Conservation (phyloP, 2,888 invertebrate species). For the Philereme vetulata region DNA sequence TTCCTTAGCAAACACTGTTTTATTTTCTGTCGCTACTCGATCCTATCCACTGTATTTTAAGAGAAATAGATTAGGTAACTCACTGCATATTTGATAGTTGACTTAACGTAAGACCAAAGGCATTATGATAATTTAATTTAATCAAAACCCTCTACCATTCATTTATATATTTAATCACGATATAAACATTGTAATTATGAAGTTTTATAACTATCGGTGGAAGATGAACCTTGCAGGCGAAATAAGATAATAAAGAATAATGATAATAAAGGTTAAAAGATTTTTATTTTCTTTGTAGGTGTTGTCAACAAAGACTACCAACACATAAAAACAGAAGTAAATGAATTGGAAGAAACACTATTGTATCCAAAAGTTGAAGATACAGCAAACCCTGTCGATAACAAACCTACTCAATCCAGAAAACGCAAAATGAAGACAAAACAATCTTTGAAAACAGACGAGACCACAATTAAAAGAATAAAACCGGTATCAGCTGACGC, state of each 20-base stretch:
- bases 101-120: too few relatives aligned
- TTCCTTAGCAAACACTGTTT: too few relatives aligned
- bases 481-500: neutral
- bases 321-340: conserved; percentile 18
- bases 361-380: conserved; percentile 40
- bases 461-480: neutral
- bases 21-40: too few relatives aligned
- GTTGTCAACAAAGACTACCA: conserved; percentile 14
- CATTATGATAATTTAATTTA: too few relatives aligned
- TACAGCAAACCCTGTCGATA: neutral
- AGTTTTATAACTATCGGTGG: neutral
- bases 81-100: too few relatives aligned
- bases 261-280: conserved; percentile 10
- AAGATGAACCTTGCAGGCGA: neutral
- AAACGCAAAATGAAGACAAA: conserved; percentile 30
- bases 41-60: too few relatives aligned
- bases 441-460: neutral
- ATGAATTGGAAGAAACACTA: conserved; percentile 5
- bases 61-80: too few relatives aligned
- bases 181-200: neutral
- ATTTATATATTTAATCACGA: too few relatives aligned
- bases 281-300: conserved; percentile 28
- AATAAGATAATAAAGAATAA: conserved; percentile 26
- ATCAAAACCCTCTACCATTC: too few relatives aligned
- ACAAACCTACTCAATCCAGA: conserved; percentile 3